Percentiles rank a stretch among this genome's conserved stretches.
These are phyloP conservation scores for Vimba vimba DNA, from an alignment of 2,113 vertebrate genomes.

Conservation along the genomic window DNA sequence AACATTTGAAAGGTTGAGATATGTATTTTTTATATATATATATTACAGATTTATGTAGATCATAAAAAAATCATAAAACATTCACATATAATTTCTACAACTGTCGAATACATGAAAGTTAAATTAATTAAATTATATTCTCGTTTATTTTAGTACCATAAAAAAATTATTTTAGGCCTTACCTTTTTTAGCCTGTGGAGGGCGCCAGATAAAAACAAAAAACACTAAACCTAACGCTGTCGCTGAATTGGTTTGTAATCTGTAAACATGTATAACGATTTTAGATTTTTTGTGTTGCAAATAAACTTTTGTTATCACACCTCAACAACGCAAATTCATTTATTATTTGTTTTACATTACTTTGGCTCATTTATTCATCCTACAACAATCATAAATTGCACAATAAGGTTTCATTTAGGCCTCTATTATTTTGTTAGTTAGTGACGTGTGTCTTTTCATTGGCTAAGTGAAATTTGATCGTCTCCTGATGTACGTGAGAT, in stretches of 20 bases:
- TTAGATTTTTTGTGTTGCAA: neutral
- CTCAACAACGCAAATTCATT: too few species aligned
- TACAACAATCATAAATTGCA: neutral
- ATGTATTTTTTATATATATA: too few species aligned
- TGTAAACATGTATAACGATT: neutral
- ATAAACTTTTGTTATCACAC: neutral
- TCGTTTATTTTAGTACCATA: neutral
- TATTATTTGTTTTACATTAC: neutral
- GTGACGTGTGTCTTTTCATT: neutral
- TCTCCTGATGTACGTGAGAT: neutral
- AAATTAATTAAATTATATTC: neutral
- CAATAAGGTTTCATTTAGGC: neutral
- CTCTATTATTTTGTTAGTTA: neutral
- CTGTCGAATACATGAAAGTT: too few species aligned
- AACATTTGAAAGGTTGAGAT: too few species aligned
- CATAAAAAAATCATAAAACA: too few species aligned
- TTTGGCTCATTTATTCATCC: neutral
- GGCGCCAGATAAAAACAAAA: constrained; percentile 36
- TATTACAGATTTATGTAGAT: too few species aligned
- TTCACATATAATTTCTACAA: too few species aligned
- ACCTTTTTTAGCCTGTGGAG: constrained; percentile 11
- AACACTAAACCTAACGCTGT: neutral
- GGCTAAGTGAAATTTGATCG: neutral
- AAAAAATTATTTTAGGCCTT: too few species aligned
- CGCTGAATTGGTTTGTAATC: neutral